These are phyloP conservation scores for Drosophila kohkoa DNA, from an alignment of 1,140 invertebrate species.

Conservation along the genomic window DNA sequence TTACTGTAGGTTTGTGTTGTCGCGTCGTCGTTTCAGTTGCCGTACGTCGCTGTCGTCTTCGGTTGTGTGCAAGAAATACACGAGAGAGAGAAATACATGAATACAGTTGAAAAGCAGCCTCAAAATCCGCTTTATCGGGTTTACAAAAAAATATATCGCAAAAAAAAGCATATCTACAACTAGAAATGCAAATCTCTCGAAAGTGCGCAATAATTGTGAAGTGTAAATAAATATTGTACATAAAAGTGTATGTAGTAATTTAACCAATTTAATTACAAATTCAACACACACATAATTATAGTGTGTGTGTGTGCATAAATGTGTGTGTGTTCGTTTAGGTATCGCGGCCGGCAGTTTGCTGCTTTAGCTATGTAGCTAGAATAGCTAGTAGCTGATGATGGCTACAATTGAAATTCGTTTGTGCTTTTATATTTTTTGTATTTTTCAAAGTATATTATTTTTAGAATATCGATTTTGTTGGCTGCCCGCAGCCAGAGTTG, in stretches of 20 bases:
- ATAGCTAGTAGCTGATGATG: slow-evolving; percentile 18
- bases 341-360: slow-evolving; percentile 28
- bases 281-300: slow-evolving; percentile 23
- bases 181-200: slow-evolving; percentile 66
- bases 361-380: background rate
- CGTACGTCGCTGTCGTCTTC: slow-evolving; percentile 80
- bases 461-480: slow-evolving; percentile 83
- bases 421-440: slow-evolving; percentile 75
- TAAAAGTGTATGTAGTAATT: slow-evolving; percentile 26
- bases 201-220: slow-evolving; percentile 72
- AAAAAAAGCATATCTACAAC: slow-evolving; percentile 28
- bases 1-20: slow-evolving; percentile 33
- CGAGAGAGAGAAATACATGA: slow-evolving; percentile 52
- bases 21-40: slow-evolving; percentile 70
- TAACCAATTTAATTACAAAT: slow-evolving; percentile 55
- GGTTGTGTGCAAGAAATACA: slow-evolving; percentile 76
- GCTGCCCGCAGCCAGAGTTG: slow-evolving; percentile 49
- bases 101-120: slow-evolving; percentile 22
- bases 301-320: background rate
- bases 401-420: slow-evolving; percentile 74
- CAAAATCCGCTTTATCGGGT: slow-evolving; percentile 54
- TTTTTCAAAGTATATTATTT: slow-evolving; percentile 81
- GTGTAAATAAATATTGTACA: slow-evolving; percentile 69
- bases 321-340: slow-evolving; percentile 8
- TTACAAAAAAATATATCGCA: slow-evolving; percentile 58